phyloP scores from a whole-genome alignment of 2,113 vertebrate species.

The Probosciger aterrimus region DNA sequence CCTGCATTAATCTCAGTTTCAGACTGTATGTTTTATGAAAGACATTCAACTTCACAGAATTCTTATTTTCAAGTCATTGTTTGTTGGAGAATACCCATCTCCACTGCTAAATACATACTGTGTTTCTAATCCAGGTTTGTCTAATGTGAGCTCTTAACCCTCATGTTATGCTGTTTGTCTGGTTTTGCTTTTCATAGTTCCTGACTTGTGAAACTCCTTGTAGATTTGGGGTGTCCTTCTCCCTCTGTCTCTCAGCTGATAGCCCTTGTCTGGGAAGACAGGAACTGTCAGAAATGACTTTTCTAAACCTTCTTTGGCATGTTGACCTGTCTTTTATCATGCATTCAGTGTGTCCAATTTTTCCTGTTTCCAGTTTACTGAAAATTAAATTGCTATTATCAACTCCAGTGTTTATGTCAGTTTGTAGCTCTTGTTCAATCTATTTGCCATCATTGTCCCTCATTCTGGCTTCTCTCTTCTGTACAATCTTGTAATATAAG shows the following conservation, averaged over 20 bases:
- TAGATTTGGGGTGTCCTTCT: neutral
- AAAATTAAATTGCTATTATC: neutral
- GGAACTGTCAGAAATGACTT: neutral
- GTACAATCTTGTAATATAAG: accelerated
- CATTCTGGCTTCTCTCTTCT: neutral
- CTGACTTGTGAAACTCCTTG: neutral
- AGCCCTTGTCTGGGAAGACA: neutral
- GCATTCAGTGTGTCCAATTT: neutral
- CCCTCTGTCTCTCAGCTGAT: neutral
- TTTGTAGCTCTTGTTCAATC: neutral
- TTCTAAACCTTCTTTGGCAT: neutral
- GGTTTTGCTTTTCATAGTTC: neutral
- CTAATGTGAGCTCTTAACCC: neutral
- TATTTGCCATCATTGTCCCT: neutral
- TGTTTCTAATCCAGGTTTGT: neutral
- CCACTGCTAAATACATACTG: neutral
- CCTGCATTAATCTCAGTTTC: neutral
- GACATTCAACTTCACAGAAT: neutral
- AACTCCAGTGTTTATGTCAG: neutral
- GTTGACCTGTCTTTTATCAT: neutral
- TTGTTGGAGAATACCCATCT: neutral
- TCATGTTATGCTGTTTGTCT: neutral
- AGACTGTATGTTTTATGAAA: neutral
- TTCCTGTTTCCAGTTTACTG: neutral
- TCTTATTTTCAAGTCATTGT: neutral